phyloP scores from a whole-genome alignment of 2,888 invertebrate genomes.

The Andrena praecox region DNA sequence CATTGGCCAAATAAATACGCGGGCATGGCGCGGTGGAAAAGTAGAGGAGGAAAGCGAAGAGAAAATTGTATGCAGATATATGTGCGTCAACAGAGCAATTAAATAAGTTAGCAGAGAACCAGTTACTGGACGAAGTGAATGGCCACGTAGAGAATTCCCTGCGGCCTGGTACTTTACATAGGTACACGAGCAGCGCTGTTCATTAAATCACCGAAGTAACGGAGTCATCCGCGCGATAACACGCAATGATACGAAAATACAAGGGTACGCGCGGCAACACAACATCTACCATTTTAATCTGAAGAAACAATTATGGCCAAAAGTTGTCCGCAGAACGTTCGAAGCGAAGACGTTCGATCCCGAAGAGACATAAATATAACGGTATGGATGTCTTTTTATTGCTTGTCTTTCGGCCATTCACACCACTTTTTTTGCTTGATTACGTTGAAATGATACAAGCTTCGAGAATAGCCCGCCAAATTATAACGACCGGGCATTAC shows the following conservation, averaged over 20 bases:
- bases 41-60: neutral
- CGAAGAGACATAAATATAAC: slow-evolving; percentile 35
- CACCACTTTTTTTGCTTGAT: slow-evolving; percentile 5
- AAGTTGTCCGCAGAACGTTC: too few relatives aligned
- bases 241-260: slow-evolving; percentile 11
- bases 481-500: neutral
- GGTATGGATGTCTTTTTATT: slow-evolving; percentile 31
- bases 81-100: neutral
- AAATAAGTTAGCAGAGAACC: slow-evolving; percentile 11
- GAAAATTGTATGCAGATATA: neutral
- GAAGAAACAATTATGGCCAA: slow-evolving; percentile 4
- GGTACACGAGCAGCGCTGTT: neutral
- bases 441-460: slow-evolving; percentile 22
- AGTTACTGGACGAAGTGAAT: neutral
- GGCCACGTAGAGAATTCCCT: neutral
- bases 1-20: too few relatives aligned
- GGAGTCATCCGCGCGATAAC: slow-evolving; percentile 13
- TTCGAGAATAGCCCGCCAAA: neutral
- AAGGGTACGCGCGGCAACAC: neutral
- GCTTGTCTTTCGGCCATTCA: slow-evolving; percentile 12
- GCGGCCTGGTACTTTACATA: neutral
- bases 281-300: neutral
- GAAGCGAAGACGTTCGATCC: slow-evolving; percentile 16
- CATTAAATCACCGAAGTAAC: slow-evolving; percentile 38
- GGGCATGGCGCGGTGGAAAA: neutral